Evolutionary conservation across 1,140 invertebrate species (phyloP).

Genomic region (Myzus persicae): DNA sequence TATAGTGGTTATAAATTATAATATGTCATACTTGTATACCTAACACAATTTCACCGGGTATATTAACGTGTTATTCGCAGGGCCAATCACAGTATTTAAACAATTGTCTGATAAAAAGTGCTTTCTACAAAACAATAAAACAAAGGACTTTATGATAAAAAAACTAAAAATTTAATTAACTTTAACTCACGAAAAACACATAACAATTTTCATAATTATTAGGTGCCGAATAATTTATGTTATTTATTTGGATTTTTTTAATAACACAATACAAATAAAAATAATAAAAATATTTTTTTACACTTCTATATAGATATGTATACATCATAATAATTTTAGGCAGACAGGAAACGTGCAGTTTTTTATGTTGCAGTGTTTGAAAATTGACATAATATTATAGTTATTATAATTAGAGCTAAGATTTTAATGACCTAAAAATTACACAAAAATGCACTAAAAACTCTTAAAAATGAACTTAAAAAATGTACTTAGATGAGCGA

Average conservation of each 20-base stretch:
- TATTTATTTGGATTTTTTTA: background rate
- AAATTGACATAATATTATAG: background rate
- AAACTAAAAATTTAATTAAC: background rate
- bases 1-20: background rate
- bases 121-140: background rate
- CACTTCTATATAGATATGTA: background rate
- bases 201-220: background rate
- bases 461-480: too few relatives aligned
- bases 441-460: too few relatives aligned
- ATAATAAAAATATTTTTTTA: background rate
- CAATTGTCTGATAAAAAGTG: conserved; percentile 6
- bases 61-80: background rate
- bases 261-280: too few relatives aligned
- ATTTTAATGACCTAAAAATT: too few relatives aligned
- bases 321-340: background rate
- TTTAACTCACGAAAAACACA: background rate
- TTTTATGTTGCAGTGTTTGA: background rate
- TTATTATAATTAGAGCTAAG: too few relatives aligned
- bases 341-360: too few relatives aligned
- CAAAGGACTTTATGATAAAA: background rate
- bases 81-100: background rate
- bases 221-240: background rate
- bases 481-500: too few relatives aligned
- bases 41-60: background rate
- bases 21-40: background rate